Conservation (phyloP, 2,888 invertebrate species). For the Apoderus coryli region DNA sequence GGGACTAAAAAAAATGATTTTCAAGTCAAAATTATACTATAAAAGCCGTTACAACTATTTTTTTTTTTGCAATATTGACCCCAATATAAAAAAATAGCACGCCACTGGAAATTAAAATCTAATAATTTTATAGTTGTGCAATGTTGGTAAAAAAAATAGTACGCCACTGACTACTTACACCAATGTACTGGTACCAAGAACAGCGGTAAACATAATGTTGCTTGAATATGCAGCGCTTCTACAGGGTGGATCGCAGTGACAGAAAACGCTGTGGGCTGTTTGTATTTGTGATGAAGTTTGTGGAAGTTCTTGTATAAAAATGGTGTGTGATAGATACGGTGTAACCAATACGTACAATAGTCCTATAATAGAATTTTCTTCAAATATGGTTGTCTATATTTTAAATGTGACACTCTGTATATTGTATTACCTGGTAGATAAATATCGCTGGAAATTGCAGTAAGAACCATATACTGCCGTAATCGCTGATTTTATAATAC, state of each 20-base stretch:
- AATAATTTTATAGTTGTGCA: conserved; percentile 1
- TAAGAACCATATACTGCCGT: conserved; percentile 50
- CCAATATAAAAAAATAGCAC: too few species aligned
- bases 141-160: background rate
- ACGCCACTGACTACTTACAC: conserved; percentile 36
- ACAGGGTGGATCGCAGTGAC: conserved; percentile 61
- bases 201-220: conserved; percentile 43
- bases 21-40: too few species aligned
- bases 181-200: conserved; percentile 51
- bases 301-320: conserved; percentile 57
- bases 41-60: too few species aligned
- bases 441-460: conserved; percentile 49
- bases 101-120: too few species aligned
- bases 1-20: conserved; percentile 35
- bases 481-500: conserved; percentile 46
- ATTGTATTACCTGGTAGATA: conserved; percentile 45
- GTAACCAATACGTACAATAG: conserved; percentile 50
- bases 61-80: too few species aligned
- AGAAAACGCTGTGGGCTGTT: conserved; percentile 62
- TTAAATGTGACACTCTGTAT: too few species aligned
- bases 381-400: background rate
- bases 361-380: conserved; percentile 40
- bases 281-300: conserved; percentile 61
- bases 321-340: conserved; percentile 51
- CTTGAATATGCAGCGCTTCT: conserved; percentile 50